Evolutionary conservation across 2,113 vertebrate species (phyloP).

Genomic region (Aegotheles bennettii): DNA sequence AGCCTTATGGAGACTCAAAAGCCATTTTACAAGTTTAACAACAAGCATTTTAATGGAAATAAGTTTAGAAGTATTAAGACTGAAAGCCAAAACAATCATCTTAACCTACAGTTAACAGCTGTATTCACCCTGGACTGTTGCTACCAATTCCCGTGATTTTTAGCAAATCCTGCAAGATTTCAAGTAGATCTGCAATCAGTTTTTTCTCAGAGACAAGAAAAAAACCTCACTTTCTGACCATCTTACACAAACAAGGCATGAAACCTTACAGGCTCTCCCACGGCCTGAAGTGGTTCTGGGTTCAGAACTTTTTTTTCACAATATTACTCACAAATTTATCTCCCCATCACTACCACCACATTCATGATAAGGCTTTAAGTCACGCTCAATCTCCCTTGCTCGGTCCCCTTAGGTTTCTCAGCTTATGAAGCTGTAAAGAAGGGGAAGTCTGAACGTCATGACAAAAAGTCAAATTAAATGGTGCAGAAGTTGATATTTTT

Average conservation of each 20-base stretch:
- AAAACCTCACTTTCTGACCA: not conserved
- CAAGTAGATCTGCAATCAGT: not conserved
- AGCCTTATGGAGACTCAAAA: not conserved
- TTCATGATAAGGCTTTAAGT: not conserved
- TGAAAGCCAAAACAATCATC: not conserved
- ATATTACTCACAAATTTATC: not conserved
- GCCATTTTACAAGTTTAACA: not conserved
- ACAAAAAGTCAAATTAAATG: not conserved
- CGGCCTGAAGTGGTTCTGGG: not conserved
- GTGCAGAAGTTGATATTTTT: not conserved
- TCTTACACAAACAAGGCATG: not conserved
- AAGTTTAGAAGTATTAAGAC: not conserved
- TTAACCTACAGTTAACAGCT: not conserved
- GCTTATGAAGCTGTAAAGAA: not conserved
- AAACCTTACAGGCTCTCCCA: not conserved
- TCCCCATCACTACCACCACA: not conserved
- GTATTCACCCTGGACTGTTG: not conserved
- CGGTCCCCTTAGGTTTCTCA: not conserved
- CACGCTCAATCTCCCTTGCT: not conserved
- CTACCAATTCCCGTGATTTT: not conserved
- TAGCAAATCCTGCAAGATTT: not conserved
- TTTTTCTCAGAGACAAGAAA: not conserved
- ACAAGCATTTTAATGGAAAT: not conserved
- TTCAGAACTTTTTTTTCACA: not conserved
- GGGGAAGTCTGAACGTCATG: not conserved